These are phyloP conservation scores for Geococcyx californianus DNA, from an alignment of 2,113 vertebrate species.

Conservation along the genomic window DNA sequence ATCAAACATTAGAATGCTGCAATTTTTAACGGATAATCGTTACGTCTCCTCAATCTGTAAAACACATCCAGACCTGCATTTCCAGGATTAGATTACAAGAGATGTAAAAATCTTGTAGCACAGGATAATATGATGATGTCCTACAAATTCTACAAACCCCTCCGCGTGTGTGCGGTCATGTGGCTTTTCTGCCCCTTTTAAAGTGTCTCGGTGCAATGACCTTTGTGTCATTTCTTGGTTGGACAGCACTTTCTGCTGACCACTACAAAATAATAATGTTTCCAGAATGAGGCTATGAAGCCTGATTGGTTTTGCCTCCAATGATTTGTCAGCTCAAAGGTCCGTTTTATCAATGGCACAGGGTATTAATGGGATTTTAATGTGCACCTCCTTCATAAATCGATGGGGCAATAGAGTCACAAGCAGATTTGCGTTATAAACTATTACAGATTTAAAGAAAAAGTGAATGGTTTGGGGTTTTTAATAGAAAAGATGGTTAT, in stretches of 20 bases:
- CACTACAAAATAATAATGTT: neutral
- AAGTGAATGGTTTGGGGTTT: neutral
- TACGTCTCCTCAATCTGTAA: neutral
- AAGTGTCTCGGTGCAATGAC: neutral
- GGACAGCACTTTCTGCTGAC: neutral
- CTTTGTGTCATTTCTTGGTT: neutral
- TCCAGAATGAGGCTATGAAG: neutral
- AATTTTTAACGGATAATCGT: no score
- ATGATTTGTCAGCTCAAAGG: neutral
- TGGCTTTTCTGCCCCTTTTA: neutral
- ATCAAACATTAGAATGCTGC: neutral
- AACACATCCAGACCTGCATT: neutral
- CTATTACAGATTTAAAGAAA: neutral
- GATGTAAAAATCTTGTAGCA: neutral
- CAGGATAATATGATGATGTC: no score
- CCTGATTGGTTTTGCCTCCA: neutral
- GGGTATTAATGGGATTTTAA: constrained; percentile 12
- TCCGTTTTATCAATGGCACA: neutral
- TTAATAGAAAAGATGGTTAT: neutral
- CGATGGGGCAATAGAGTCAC: neutral
- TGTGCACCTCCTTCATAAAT: neutral
- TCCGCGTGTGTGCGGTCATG: rapidly evolving
- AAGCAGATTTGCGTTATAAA: neutral
- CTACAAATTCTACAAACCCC: neutral
- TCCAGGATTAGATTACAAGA: neutral